These are phyloP conservation scores for Cephus sareptanus DNA, from an alignment of 2,888 invertebrate genomes.

Conservation along the genomic window DNA sequence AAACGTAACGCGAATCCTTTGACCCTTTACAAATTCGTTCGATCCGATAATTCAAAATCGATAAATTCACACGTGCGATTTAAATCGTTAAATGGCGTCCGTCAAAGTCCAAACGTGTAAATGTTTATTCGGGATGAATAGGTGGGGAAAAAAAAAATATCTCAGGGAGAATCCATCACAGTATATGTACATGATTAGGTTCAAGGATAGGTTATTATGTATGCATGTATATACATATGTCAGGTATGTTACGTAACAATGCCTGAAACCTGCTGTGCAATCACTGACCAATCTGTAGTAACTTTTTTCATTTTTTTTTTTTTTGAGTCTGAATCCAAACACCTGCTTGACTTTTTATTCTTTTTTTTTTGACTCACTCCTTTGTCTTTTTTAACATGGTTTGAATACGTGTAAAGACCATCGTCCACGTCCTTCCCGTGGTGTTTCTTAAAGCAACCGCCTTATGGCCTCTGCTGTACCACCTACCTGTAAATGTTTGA, in stretches of 20 bases:
- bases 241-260: not conserved
- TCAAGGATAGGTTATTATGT: not conserved
- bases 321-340: not conserved
- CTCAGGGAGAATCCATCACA: not conserved
- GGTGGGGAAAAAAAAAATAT: not conserved
- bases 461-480: not conserved
- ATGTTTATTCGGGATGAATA: not conserved
- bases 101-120: too few species aligned
- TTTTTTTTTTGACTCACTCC: not conserved
- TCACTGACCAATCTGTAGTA: not conserved
- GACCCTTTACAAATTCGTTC: not conserved
- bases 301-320: not conserved
- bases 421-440: not conserved
- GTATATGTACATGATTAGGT: not conserved
- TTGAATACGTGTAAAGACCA: not conserved
- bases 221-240: not conserved
- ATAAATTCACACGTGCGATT: not conserved
- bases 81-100: too few species aligned
- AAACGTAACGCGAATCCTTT: not conserved
- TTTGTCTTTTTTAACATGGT: not conserved
- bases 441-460: not conserved
- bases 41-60: not conserved
- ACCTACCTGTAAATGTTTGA: not conserved
- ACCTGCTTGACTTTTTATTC: not conserved
- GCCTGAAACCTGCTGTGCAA: not conserved